Conservation (phyloP, 2,888 invertebrate genomes). For the Argyra leucocephala region DNA sequence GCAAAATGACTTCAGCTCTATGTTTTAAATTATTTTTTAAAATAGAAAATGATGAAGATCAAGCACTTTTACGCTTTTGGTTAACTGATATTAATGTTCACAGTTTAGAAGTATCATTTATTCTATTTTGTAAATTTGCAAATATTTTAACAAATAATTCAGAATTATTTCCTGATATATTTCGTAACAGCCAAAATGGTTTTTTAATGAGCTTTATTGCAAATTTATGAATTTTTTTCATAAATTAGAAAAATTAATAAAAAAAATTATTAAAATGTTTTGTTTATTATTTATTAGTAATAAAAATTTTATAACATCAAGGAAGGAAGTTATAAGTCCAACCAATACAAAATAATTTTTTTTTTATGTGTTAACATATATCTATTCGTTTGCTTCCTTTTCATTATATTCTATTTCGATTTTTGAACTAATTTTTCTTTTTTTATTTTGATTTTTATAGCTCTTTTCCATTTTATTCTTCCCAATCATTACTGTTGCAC, state of each 20-base stretch:
- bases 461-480: slow-evolving; percentile 54
- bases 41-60: neutral
- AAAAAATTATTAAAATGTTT: neutral
- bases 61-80: neutral
- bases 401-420: too few relatives aligned
- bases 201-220: neutral
- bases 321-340: too few relatives aligned
- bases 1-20: neutral
- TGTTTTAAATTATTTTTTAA: neutral
- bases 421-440: slow-evolving; percentile 36
- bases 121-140: neutral
- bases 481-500: slow-evolving; percentile 60
- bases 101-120: neutral
- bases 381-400: too few relatives aligned
- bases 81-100: neutral
- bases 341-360: too few relatives aligned
- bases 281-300: too few relatives aligned
- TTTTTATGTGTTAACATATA: too few relatives aligned
- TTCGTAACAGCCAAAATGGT: neutral
- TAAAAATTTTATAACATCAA: too few relatives aligned
- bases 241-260: neutral
- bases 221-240: neutral
- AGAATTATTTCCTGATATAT: neutral
- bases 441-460: slow-evolving; percentile 58
- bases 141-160: neutral